Evolutionary conservation across 2,797 vertebrate species (phyloP).

Genomic region (Danio jaintianensis): DNA sequence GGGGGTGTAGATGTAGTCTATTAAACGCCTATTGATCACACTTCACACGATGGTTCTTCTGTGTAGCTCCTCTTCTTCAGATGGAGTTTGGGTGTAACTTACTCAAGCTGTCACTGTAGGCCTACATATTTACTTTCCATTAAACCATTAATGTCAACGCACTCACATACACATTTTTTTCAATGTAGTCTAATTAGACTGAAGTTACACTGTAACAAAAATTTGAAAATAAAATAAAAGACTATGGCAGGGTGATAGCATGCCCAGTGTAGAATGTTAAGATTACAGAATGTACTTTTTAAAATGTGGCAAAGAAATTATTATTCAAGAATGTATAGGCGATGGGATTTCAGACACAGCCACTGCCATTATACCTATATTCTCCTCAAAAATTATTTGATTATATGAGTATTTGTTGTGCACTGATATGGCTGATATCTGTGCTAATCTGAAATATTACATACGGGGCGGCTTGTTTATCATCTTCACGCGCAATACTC

Average conservation of each 20-base stretch:
- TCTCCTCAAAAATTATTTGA: too few relatives aligned
- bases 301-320: too few relatives aligned
- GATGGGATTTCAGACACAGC: too few relatives aligned
- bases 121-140: slow-evolving; percentile 38
- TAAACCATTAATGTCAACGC: background rate
- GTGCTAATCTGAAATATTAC: too few relatives aligned
- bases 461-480: too few relatives aligned
- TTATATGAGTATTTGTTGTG: too few relatives aligned
- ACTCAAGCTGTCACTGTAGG: slow-evolving; percentile 38
- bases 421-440: too few relatives aligned
- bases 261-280: too few relatives aligned
- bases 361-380: too few relatives aligned
- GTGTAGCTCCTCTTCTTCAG: background rate
- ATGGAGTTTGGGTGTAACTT: slow-evolving; percentile 8
- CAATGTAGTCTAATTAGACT: slow-evolving; percentile 5
- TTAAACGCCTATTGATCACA: slow-evolving; percentile 47
- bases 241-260: too few relatives aligned
- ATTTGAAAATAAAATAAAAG: background rate
- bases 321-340: too few relatives aligned
- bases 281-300: too few relatives aligned
- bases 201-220: background rate
- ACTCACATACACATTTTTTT: background rate
- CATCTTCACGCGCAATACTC: background rate
- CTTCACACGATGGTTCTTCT: background rate
- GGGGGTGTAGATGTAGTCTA: slow-evolving; percentile 8